Conservation (phyloP, 2,113 vertebrate genomes). For the Sciurus niger region DNA sequence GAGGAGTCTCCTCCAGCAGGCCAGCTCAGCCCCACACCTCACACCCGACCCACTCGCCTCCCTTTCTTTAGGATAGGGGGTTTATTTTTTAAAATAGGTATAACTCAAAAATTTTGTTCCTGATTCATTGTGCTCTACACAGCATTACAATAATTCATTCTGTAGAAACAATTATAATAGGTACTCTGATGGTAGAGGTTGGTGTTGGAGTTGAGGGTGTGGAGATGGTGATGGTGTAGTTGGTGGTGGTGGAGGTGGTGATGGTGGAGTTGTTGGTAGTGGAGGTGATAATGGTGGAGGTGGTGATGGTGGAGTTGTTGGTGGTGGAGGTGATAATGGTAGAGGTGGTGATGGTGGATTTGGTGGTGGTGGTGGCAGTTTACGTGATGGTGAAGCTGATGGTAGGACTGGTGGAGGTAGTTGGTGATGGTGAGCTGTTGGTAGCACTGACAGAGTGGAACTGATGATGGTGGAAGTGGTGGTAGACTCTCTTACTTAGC, state of each 20-base stretch:
- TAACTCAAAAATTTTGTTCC: too few relatives aligned
- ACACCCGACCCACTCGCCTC: background rate
- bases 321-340: too few relatives aligned
- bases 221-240: too few relatives aligned
- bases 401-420: background rate
- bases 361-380: too few relatives aligned
- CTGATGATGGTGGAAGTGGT: rapidly evolving
- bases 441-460: too few relatives aligned
- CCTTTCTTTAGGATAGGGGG: background rate
- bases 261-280: background rate
- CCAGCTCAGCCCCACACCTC: background rate
- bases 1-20: background rate
- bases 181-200: background rate
- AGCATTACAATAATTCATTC: background rate
- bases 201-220: background rate
- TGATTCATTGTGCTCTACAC: background rate
- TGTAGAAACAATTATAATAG: background rate
- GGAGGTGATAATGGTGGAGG: too few relatives aligned
- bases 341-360: background rate
- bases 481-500: background rate
- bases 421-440: background rate
- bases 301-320: background rate
- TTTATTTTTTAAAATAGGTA: background rate
- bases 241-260: too few relatives aligned
- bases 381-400: background rate